phyloP scores from a whole-genome alignment of 2,113 vertebrate species.

The Pelecanoides urinatrix region DNA sequence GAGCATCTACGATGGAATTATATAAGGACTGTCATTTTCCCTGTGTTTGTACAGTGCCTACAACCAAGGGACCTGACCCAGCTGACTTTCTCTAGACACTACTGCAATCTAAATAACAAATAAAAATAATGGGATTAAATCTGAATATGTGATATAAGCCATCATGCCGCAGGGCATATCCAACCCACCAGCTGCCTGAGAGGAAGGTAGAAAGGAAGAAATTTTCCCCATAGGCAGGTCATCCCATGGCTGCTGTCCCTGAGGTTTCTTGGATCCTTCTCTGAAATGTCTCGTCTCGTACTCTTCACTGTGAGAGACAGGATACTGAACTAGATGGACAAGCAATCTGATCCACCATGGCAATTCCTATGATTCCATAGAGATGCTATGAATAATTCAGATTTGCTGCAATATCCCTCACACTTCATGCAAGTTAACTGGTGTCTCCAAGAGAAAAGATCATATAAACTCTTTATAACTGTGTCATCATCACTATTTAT shows the following conservation, averaged over 20 bases:
- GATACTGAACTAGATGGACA: slow-evolving; percentile 20
- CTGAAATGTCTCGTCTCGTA: slow-evolving; percentile 49
- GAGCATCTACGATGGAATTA: slow-evolving; percentile 6
- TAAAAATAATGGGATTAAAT: slow-evolving; percentile 64
- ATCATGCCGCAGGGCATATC: slow-evolving; percentile 43
- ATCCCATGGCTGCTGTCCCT: slow-evolving; percentile 13
- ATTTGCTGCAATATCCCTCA: slow-evolving; percentile 1
- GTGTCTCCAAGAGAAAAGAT: slow-evolving; percentile 24
- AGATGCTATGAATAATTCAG: slow-evolving; percentile 58
- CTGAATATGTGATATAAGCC: neutral
- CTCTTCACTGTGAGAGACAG: slow-evolving; percentile 31
- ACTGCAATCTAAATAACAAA: slow-evolving; percentile 52
- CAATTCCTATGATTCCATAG: slow-evolving; percentile 43
- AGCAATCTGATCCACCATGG: slow-evolving; percentile 28
- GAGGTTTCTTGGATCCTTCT: slow-evolving; percentile 31
- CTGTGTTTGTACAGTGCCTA: slow-evolving; percentile 13
- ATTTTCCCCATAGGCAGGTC: slow-evolving; percentile 23
- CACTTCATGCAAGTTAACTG: slow-evolving; percentile 11
- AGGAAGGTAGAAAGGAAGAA: neutral
- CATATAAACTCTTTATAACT: neutral
- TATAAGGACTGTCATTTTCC: slow-evolving; percentile 40
- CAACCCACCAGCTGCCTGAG: slow-evolving; percentile 38
- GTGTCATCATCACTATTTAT: slow-evolving; percentile 13
- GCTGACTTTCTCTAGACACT: slow-evolving; percentile 6
- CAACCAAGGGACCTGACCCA: slow-evolving; percentile 49